Evolutionary conservation across 2,113 vertebrate species (phyloP).

Genomic region (Tichodroma muraria): DNA sequence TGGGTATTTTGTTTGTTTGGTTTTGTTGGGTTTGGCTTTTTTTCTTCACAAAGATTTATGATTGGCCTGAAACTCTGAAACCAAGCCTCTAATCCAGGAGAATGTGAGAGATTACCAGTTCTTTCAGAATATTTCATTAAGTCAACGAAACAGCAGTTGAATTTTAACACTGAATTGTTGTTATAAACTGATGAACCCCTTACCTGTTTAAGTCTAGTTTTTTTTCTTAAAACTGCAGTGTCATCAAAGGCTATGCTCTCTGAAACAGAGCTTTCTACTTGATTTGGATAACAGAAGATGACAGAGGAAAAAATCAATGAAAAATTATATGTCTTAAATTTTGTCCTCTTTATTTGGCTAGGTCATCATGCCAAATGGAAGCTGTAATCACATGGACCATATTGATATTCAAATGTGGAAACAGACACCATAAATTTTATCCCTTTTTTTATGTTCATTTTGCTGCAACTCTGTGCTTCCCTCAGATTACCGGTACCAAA

Average conservation of each 20-base stretch:
- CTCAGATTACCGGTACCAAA: not conserved
- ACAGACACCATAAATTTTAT: not conserved
- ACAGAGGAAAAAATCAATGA: not conserved
- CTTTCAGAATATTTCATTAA: not conserved
- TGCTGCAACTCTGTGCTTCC: not conserved
- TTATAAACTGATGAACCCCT: not conserved
- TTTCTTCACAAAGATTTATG: not conserved
- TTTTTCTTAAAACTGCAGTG: not conserved
- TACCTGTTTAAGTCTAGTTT: not conserved
- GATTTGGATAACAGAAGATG: not conserved
- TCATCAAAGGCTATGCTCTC: not conserved
- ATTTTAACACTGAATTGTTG: not conserved
- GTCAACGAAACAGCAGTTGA: not conserved
- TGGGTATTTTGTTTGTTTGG: fast-evolving
- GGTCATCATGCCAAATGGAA: not conserved
- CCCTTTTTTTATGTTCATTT: not conserved
- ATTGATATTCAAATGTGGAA: not conserved
- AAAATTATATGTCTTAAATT: not conserved
- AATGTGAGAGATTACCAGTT: not conserved
- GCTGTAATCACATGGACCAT: not conserved
- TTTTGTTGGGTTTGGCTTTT: not conserved
- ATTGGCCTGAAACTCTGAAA: not conserved
- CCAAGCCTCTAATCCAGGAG: not conserved
- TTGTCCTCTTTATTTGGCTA: not conserved
- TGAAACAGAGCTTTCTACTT: not conserved